These are phyloP conservation scores for Prunella himalayana DNA, from an alignment of 2,113 vertebrate species.

Conservation along the genomic window DNA sequence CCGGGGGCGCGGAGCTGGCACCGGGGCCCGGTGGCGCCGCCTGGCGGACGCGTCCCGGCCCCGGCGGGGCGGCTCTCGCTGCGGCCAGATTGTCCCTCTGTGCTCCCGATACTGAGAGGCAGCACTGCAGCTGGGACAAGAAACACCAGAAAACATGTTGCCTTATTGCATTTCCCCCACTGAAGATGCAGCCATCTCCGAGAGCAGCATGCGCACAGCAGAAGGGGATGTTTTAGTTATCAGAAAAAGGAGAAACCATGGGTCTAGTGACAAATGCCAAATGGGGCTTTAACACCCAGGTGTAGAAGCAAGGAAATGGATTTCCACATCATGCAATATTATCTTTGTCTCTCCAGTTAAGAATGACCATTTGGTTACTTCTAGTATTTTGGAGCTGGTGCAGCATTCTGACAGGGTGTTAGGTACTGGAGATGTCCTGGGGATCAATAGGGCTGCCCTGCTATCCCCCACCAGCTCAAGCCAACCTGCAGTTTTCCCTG, in stretches of 20 bases:
- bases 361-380: background rate
- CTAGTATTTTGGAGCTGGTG: background rate
- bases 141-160: background rate
- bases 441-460: background rate
- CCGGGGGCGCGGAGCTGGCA: too few relatives aligned
- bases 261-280: background rate
- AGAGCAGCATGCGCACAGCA: background rate
- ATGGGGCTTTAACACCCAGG: background rate
- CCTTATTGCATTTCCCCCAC: rapidly evolving
- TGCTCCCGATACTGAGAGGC: background rate
- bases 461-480: background rate
- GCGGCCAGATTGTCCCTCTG: rapidly evolving
- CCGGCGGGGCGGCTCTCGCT: rapidly evolving
- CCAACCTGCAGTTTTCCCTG: background rate
- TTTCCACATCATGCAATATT: background rate
- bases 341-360: background rate
- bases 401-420: background rate
- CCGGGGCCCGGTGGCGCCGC: background rate
- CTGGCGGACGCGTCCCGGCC: background rate
- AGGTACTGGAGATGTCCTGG: background rate
- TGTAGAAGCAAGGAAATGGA: background rate
- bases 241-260: background rate
- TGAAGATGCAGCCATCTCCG: background rate
- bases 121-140: background rate
- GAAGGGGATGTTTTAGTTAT: background rate